Evolutionary conservation across 2,888 invertebrate species (phyloP).

Genomic region (Conistra vaccinii): DNA sequence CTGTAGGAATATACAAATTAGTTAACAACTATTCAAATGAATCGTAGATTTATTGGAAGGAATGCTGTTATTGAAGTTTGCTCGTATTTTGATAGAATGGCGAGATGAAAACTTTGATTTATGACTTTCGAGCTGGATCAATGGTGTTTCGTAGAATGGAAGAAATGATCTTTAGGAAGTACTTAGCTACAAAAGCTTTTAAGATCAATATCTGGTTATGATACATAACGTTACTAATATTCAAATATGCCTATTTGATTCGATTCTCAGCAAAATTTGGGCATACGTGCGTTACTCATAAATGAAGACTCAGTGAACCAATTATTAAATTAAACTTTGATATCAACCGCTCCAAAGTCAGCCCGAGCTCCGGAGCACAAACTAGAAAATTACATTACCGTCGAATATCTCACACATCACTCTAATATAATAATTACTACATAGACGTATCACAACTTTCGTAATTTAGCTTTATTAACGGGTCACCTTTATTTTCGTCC

Average conservation of each 20-base stretch:
- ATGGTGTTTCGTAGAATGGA: constrained; percentile 11
- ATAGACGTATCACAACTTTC: constrained; percentile 68
- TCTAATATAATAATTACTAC: constrained; percentile 26
- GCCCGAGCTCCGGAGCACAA: constrained; percentile 4
- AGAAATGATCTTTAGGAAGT: background rate
- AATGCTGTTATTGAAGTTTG: constrained; percentile 40
- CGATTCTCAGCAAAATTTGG: background rate
- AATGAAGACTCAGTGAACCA: constrained; percentile 14
- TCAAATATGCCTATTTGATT: background rate
- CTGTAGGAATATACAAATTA: constrained; percentile 78
- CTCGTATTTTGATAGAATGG: constrained; percentile 40
- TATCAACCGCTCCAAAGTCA: constrained; percentile 20
- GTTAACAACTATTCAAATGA: constrained; percentile 73
- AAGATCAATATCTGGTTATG: background rate
- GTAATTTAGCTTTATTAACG: constrained; percentile 64
- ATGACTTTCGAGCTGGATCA: constrained; percentile 8
- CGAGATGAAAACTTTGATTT: constrained; percentile 26
- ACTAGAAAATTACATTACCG: constrained; percentile 41
- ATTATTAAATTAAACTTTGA: constrained; percentile 37
- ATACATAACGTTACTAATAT: background rate
- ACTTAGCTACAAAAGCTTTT: background rate
- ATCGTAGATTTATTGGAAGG: constrained; percentile 73
- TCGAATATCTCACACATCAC: constrained; percentile 40
- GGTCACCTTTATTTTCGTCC: constrained; percentile 31
- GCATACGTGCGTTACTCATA: constrained; percentile 5